Conservation (phyloP, 2,113 vertebrate species). For the Passer montanus region DNA sequence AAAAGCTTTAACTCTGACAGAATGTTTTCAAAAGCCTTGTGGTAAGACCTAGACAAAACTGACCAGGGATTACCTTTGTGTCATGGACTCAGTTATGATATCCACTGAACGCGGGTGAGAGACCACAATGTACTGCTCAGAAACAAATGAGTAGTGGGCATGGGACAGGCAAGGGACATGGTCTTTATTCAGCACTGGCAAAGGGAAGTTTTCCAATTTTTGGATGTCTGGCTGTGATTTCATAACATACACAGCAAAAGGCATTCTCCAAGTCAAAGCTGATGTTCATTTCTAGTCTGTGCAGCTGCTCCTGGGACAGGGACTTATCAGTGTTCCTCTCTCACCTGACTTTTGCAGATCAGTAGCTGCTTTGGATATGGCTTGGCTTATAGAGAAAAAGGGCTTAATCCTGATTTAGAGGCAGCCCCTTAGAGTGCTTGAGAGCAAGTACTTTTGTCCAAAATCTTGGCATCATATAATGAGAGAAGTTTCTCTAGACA, state of each 20-base stretch:
- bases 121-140: fast-evolving
- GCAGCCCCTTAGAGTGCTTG: neutral
- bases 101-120: fast-evolving
- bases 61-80: neutral
- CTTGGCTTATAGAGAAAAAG: neutral
- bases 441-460: neutral
- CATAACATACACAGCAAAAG: neutral
- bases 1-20: neutral
- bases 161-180: neutral
- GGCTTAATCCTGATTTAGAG: neutral
- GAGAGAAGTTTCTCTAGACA: neutral
- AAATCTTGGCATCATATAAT: neutral
- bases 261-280: neutral
- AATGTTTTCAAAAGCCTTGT: neutral
- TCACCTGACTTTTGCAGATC: neutral
- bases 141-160: neutral
- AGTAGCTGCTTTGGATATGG: neutral
- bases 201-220: neutral
- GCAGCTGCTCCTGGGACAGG: neutral
- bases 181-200: neutral
- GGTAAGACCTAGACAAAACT: neutral
- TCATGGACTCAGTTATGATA: neutral
- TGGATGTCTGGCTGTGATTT: neutral
- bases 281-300: neutral
- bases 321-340: neutral